Evolutionary conservation across 2,888 invertebrate genomes (phyloP).

Genomic region (Microctonus hyperodae): DNA sequence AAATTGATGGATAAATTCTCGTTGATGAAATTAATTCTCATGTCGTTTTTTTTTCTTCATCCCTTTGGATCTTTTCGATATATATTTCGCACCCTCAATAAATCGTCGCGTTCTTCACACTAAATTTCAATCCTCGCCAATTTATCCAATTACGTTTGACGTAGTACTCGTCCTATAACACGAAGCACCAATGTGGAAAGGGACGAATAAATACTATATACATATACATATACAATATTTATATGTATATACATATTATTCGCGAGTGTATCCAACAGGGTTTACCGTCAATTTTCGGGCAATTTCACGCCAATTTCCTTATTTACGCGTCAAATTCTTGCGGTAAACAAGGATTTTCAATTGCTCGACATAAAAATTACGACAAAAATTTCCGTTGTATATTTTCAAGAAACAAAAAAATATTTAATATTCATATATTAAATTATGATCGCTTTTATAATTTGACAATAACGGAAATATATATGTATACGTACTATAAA

Average conservation of each 20-base stretch:
- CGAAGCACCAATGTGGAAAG: not conserved
- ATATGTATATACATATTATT: not conserved
- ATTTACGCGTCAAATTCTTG: conserved; percentile 33
- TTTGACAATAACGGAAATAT: too few relatives aligned
- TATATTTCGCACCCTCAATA: not conserved
- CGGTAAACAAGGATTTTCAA: not conserved
- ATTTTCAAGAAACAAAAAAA: too few relatives aligned
- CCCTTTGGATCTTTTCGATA: not conserved
- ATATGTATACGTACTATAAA: too few relatives aligned
- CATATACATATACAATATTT: not conserved
- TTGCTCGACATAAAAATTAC: not conserved
- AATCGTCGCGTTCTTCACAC: conserved; percentile 14
- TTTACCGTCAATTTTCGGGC: conserved; percentile 51
- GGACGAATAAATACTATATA: not conserved
- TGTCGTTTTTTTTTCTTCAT: not conserved
- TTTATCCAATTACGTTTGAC: conserved; percentile 24
- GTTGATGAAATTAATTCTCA: not conserved
- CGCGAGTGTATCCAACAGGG: conserved; percentile 6
- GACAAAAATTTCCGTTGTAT: conserved; percentile 9
- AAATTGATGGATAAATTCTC: not conserved
- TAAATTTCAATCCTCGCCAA: conserved; percentile 11
- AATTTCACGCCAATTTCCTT: conserved; percentile 61
- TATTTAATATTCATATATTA: too few relatives aligned
- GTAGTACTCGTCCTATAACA: conserved; percentile 3
- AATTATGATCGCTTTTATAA: too few relatives aligned